These are phyloP conservation scores for Trissolcus japonicus DNA, from an alignment of 2,888 invertebrate genomes.

Conservation along the genomic window DNA sequence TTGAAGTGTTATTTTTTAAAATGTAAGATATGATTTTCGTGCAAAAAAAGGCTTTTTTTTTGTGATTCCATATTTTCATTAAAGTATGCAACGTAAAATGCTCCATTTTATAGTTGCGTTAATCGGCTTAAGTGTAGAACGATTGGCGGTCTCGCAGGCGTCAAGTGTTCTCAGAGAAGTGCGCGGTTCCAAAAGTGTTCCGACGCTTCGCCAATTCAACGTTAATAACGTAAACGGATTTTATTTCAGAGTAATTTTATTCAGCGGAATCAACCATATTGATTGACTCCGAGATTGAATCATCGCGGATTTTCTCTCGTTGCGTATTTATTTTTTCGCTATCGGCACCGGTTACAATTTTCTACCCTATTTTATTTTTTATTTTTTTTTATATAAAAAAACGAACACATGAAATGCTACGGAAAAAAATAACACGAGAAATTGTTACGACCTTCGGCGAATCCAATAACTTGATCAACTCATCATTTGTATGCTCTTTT, in stretches of 20 bases:
- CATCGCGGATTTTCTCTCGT: constrained; percentile 13
- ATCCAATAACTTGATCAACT: constrained; percentile 1
- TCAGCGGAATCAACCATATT: constrained; percentile 33
- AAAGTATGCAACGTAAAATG: neutral
- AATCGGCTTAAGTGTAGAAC: constrained; percentile 43
- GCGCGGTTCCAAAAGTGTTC: constrained; percentile 15
- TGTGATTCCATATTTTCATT: constrained; percentile 1
- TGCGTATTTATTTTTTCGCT: neutral
- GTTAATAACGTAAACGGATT: constrained; percentile 40
- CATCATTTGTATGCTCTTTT: neutral
- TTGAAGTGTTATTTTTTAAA: no score
- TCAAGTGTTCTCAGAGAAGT: constrained; percentile 23
- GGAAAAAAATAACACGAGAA: neutral
- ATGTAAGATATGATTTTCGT: no score
- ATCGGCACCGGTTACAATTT: neutral
- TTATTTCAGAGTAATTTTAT: constrained; percentile 35
- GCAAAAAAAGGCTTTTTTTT: no score
- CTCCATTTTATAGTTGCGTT: constrained; percentile 23
- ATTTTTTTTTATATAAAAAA: neutral
- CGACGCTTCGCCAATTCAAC: constrained; percentile 11
- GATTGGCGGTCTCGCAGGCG: constrained; percentile 18
- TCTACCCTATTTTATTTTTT: neutral
- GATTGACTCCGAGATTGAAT: constrained; percentile 36
- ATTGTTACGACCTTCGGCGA: neutral
- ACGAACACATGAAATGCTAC: no score